phyloP scores from a whole-genome alignment of 1,140 invertebrate species.

The Drosophila varians region DNA sequence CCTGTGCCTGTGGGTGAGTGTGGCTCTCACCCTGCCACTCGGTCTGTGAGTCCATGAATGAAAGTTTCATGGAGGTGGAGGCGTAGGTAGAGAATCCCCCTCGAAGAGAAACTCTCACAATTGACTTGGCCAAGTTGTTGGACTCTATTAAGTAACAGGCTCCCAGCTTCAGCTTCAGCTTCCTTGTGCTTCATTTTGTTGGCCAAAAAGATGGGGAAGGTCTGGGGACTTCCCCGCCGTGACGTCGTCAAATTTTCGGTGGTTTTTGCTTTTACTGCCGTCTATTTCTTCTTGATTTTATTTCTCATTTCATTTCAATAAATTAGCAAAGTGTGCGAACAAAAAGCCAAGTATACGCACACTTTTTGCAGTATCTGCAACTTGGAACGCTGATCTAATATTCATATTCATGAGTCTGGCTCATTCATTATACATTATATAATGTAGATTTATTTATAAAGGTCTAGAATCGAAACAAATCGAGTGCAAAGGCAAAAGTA shows the following conservation, averaged over 20 bases:
- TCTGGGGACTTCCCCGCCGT: not conserved
- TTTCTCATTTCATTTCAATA: conserved; percentile 76
- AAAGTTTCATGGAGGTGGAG: conserved; percentile 28
- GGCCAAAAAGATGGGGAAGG: not conserved
- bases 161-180: conserved; percentile 63
- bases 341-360: not conserved
- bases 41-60: conserved; percentile 61
- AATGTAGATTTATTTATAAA: conserved; percentile 57
- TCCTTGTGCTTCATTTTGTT: conserved; percentile 15
- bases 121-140: conserved; percentile 48
- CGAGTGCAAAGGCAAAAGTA: conserved; percentile 50
- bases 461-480: conserved; percentile 20
- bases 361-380: conserved; percentile 4
- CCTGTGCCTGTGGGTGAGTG: conserved; percentile 2
- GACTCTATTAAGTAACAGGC: conserved; percentile 80
- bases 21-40: conserved; percentile 2
- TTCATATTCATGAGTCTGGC: conserved; percentile 64
- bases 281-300: conserved; percentile 66
- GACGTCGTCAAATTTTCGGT: conserved; percentile 32
- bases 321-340: conserved; percentile 72
- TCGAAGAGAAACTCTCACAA: conserved; percentile 11
- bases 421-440: conserved; percentile 47
- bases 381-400: not conserved
- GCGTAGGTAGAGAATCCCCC: not conserved
- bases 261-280: conserved; percentile 26